phyloP scores from a whole-genome alignment of 2,113 vertebrate genomes.

The Eclectus roratus region DNA sequence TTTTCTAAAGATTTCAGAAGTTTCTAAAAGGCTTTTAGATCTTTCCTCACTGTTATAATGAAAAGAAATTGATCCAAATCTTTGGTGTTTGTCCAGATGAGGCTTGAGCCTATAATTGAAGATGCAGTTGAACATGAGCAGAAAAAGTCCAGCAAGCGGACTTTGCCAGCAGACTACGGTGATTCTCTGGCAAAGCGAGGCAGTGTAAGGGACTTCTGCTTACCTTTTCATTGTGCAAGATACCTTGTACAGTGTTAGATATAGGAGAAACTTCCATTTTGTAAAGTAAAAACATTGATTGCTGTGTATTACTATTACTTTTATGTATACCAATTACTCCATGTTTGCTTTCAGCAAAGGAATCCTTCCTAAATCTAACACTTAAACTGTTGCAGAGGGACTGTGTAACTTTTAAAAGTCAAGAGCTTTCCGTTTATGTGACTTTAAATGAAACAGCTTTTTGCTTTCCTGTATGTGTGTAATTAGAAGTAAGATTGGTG shows the following conservation, averaged over 20 bases:
- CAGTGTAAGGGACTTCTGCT: constrained; percentile 92
- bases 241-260: constrained; percentile 83
- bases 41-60: constrained; percentile 81
- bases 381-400: constrained; percentile 68
- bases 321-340: constrained; percentile 64
- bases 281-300: constrained; percentile 55
- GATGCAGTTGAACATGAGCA: constrained; percentile 97
- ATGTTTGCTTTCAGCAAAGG: constrained; percentile 72
- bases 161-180: constrained; percentile 97
- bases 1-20: constrained; percentile 46
- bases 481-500: constrained; percentile 7
- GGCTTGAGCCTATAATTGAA: constrained; percentile 98
- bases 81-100: constrained; percentile 91
- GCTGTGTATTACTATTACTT: constrained; percentile 66
- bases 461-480: constrained; percentile 3
- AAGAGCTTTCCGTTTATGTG: constrained; percentile 10
- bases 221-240: constrained; percentile 81
- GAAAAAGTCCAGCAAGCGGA: constrained; percentile 99
- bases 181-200: constrained; percentile 99
- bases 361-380: constrained; percentile 87
- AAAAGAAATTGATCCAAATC: constrained; percentile 86
- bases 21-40: constrained; percentile 71
- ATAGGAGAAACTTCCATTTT: constrained; percentile 75
- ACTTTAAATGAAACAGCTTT: constrained; percentile 36
- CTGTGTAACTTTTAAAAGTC: constrained; percentile 26